phyloP scores from a whole-genome alignment of 2,113 vertebrate genomes.

The Clarias magur region DNA sequence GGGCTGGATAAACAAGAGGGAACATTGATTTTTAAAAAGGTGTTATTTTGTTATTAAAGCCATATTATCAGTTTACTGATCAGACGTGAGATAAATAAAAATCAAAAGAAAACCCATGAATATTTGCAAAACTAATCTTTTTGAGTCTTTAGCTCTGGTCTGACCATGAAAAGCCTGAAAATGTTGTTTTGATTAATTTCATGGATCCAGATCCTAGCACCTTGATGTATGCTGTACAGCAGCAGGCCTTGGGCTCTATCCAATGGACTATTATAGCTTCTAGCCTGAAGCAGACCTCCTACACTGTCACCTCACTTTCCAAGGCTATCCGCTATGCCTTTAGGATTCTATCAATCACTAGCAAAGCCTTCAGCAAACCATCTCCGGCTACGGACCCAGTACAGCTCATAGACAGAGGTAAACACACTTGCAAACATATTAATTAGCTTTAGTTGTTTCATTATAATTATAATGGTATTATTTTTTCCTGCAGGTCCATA shows the following conservation, averaged over 20 bases:
- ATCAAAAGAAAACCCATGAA: neutral
- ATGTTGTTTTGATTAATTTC: slow-evolving; percentile 28
- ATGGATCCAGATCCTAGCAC: slow-evolving; percentile 78
- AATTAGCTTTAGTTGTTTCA: neutral
- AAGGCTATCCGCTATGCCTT: slow-evolving; percentile 88
- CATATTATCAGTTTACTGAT: neutral
- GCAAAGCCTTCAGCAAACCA: slow-evolving; percentile 93
- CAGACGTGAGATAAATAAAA: neutral
- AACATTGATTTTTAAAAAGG: neutral
- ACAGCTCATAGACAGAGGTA: slow-evolving; percentile 86
- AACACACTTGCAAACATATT: slow-evolving; percentile 18
- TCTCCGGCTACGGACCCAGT: slow-evolving; percentile 80
- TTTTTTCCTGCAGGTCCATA: slow-evolving; percentile 77
- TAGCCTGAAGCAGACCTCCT: slow-evolving; percentile 78
- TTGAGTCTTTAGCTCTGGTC: neutral
- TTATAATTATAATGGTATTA: neutral
- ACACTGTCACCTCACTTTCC: slow-evolving; percentile 79
- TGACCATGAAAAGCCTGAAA: neutral
- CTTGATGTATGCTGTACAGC: slow-evolving; percentile 90
- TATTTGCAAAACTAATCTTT: neutral
- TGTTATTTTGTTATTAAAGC: neutral
- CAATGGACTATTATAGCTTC: slow-evolving; percentile 89
- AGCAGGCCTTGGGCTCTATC: slow-evolving; percentile 88
- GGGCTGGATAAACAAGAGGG: neutral
- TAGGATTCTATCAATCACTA: slow-evolving; percentile 86